These are phyloP conservation scores for Carcharodon carcharias DNA, from an alignment of 2,797 vertebrate genomes.

Conservation along the genomic window DNA sequence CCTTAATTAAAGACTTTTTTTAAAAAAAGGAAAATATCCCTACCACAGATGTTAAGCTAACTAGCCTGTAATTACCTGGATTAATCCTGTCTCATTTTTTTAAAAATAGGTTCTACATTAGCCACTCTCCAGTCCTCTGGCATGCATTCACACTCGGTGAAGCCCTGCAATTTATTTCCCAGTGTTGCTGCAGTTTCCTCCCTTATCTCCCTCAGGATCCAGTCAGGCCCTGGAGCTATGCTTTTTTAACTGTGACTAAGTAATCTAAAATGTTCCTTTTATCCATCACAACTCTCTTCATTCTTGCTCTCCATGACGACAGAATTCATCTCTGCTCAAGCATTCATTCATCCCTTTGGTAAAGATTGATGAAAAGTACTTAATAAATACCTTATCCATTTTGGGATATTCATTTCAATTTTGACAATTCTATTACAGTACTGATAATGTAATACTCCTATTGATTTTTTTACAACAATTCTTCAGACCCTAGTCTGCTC, in stretches of 20 bases:
- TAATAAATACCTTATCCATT: too few species aligned
- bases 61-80: background rate
- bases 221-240: background rate
- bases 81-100: background rate
- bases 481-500: too few species aligned
- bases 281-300: background rate
- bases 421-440: too few species aligned
- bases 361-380: too few species aligned
- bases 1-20: background rate
- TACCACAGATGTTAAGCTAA: background rate
- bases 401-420: too few species aligned
- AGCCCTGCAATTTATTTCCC: background rate
- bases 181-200: background rate
- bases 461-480: too few species aligned
- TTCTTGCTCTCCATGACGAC: background rate
- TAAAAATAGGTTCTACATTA: background rate
- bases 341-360: too few species aligned
- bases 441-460: too few species aligned
- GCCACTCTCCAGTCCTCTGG: background rate
- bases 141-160: background rate
- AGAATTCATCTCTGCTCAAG: background rate
- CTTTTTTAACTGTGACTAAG: background rate
- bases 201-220: background rate
- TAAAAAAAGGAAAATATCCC: too few species aligned
- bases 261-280: background rate